Conservation (phyloP, 2,888 invertebrate species). For the Agrenia bidenticulata region DNA sequence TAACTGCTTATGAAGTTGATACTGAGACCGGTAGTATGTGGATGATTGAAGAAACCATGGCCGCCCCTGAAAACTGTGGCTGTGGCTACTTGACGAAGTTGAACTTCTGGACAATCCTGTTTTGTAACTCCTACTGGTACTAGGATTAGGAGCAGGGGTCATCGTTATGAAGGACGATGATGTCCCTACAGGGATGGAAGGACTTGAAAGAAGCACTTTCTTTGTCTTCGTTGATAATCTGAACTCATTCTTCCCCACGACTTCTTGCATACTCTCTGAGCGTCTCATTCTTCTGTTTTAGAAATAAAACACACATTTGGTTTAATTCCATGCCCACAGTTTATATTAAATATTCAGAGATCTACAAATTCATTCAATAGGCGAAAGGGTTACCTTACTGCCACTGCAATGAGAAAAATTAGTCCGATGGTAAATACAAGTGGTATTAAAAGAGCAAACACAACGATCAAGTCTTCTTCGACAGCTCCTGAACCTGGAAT, state of each 20-base stretch:
- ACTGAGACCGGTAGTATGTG: constrained; percentile 33
- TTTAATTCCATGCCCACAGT: too few species aligned
- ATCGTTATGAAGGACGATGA: background rate
- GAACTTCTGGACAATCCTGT: constrained; percentile 2
- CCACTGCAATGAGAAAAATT: constrained; percentile 47
- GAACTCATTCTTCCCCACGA: constrained; percentile 30
- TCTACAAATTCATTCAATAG: background rate
- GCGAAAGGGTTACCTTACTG: constrained; percentile 40
- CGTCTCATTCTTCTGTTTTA: constrained; percentile 44
- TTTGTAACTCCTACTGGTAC: background rate
- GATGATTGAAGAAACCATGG: constrained; percentile 34
- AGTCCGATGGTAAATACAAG: constrained; percentile 37
- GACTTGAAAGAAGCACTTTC: constrained; percentile 14
- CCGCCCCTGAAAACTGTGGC: constrained; percentile 12
- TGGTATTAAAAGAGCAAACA: constrained; percentile 42
- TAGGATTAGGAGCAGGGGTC: background rate
- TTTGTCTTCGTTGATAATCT: constrained; percentile 22
- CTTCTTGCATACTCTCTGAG: constrained; percentile 41
- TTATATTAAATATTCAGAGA: constrained; percentile 1
- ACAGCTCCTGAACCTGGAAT: constrained; percentile 25
- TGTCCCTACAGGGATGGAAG: background rate
- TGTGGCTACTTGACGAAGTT: background rate
- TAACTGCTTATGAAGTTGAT: constrained; percentile 35
- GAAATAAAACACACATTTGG: constrained; percentile 4
- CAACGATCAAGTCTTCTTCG: constrained; percentile 42